These are phyloP conservation scores for Megaptera novaeangliae DNA, from an alignment of 2,113 vertebrate genomes.

Conservation along the genomic window DNA sequence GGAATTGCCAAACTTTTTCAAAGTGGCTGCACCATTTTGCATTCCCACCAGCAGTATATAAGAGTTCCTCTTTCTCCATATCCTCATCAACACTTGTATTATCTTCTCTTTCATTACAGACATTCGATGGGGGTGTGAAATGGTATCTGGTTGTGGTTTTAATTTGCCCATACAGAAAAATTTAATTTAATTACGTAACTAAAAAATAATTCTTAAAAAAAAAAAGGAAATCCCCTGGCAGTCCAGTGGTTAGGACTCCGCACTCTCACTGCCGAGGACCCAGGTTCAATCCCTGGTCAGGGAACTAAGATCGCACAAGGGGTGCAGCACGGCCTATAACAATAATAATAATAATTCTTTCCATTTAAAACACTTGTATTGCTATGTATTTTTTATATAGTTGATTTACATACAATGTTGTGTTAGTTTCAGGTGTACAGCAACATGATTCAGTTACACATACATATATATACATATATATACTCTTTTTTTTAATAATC, in stretches of 20 bases:
- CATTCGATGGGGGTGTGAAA: neutral
- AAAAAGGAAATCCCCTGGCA: neutral
- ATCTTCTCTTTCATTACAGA: neutral
- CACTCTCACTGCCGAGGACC: fast-evolving
- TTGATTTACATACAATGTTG: too few relatives aligned
- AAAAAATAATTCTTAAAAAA: neutral
- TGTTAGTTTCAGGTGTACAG: too few relatives aligned
- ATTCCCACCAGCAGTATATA: neutral
- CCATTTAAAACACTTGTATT: neutral
- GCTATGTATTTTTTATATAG: too few relatives aligned
- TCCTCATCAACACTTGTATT: neutral
- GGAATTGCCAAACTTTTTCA: neutral
- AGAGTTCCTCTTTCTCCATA: neutral
- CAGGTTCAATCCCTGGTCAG: neutral
- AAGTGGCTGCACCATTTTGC: neutral
- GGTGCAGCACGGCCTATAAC: neutral
- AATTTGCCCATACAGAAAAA: neutral
- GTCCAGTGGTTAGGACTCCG: neutral
- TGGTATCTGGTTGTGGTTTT: neutral
- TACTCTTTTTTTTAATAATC: too few relatives aligned
- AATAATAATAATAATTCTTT: neutral
- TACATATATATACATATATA: too few relatives aligned
- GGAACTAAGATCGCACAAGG: neutral
- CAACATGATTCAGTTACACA: too few relatives aligned
- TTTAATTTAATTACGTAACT: neutral